Base-by-base conservation (phyloP, 2,797 vertebrate species). In the Sebastiscus tertius region DNA sequence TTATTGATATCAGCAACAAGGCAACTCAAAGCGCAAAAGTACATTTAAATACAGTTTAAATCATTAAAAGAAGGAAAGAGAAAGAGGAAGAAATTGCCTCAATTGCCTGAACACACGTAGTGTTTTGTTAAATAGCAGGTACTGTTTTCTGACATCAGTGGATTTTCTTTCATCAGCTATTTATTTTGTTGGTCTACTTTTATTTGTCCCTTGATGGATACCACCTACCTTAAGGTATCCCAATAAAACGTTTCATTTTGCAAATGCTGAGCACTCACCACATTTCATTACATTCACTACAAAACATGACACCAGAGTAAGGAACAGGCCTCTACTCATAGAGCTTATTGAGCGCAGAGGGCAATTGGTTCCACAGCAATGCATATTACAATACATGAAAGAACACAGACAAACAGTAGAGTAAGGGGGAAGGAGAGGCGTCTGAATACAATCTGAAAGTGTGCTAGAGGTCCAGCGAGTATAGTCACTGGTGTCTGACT, bases 101-200 rank as follows among this genome's bases (percentile, higher is more conserved):
- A 62, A 6, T 77, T 69, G 36, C 55, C 63, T 4, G 2, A 26
- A 26, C 77, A 59, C 26, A 24, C 20, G 20, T 24, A 13, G 22
- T 22, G 13, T 77, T 70, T 62, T 70, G 26, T 14, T 26, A 54
- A 54, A 2, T 26, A 62, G 64, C 13, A 29, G 24, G n/a, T 26
- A 9, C n/a, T 22, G n/a, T 79, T 71, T 66, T 67, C 22, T 26
- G 29, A 55, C 59, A 2, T 26, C n/a, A 3, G 16, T 24, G 6
- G 14, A 55, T 60, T 73, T 63, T 63, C 55, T 39, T n/a, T 34
- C 14, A 31, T 75, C 59, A 36, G 46, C 73, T 67, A 24, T 63
- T 78, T 78, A 31, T 73, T 52, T 66, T 46, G 31, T 63, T 24
- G 56, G 59, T 33, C 33, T 75, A 61, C 62, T 79, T 79, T 80